Percentiles rank a stretch among this genome's conserved stretches.
phyloP scores from a whole-genome alignment of 2,113 vertebrate genomes.

The Neomonachus schauinslandi region DNA sequence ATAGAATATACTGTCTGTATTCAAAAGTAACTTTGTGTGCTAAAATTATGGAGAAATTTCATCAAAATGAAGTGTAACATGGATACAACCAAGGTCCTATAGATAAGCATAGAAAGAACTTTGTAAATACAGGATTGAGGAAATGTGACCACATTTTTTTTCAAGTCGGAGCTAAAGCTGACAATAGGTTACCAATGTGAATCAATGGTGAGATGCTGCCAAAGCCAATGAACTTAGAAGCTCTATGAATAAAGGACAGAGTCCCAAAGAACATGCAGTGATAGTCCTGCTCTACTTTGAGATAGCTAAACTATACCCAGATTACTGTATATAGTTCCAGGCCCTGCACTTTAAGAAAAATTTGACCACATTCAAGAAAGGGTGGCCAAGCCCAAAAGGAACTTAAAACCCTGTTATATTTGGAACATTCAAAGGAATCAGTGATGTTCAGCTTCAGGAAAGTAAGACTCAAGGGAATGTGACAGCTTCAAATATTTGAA shows the following conservation, averaged over 20 bases:
- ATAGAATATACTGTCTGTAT: background rate
- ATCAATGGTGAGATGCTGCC: background rate
- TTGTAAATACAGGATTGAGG: background rate
- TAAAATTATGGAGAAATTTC: background rate
- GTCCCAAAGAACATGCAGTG: background rate
- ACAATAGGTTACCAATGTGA: background rate
- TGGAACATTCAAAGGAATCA: background rate
- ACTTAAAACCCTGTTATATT: background rate
- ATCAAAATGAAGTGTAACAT: background rate
- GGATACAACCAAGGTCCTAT: background rate
- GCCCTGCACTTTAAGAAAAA: background rate
- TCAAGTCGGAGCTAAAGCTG: background rate
- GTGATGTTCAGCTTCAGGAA: background rate
- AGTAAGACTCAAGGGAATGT: background rate
- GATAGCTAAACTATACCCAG: background rate
- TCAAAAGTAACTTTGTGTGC: background rate
- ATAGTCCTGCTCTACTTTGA: background rate
- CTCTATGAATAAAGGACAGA: background rate
- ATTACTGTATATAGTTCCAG: background rate
- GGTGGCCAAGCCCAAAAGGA: background rate
- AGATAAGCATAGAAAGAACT: background rate
- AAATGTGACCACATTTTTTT: background rate
- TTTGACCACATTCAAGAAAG: background rate
- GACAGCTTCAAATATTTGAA: background rate
- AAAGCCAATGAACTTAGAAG: background rate